phyloP scores from a whole-genome alignment of 37 sponge, comb jelly and placozoan genomes.

The Ianthella basta region DNA sequence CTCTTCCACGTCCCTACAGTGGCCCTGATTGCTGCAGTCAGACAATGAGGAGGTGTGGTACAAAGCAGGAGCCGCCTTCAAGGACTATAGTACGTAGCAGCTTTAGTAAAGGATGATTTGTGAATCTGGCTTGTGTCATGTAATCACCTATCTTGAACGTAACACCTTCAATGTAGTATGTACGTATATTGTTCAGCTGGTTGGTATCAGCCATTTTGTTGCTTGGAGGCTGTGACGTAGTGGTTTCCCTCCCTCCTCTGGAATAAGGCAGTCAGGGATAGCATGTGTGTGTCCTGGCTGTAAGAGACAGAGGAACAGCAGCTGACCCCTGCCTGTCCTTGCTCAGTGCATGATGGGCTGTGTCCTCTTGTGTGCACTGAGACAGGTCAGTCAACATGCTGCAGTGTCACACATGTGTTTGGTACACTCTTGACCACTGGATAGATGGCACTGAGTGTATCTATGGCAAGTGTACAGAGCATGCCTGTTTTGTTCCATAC shows the following conservation, averaged over 20 bases:
- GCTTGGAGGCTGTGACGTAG: neutral
- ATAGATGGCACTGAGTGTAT: no score
- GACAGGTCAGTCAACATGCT: neutral
- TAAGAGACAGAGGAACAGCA: conserved; percentile 13
- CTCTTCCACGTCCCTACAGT: conserved; percentile 28
- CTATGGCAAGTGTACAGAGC: no score
- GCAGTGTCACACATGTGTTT: neutral
- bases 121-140: neutral
- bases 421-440: neutral
- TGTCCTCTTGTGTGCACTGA: conserved; percentile 19
- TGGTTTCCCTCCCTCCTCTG: neutral
- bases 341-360: neutral
- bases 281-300: neutral
- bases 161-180: no score
- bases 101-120: no score
- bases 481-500: no score
- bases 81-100: conserved; percentile 72
- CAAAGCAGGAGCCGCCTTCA: conserved; percentile 69
- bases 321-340: neutral
- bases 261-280: neutral
- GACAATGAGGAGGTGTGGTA: conserved; percentile 81
- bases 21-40: conserved; percentile 76
- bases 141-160: neutral
- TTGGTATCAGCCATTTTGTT: no score
- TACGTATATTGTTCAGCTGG: no score